Evolutionary conservation across 2,797 vertebrate species (phyloP), one percentile per base, ranked within the genome.

Genomic region (Denticeps clupeoides): DNA sequence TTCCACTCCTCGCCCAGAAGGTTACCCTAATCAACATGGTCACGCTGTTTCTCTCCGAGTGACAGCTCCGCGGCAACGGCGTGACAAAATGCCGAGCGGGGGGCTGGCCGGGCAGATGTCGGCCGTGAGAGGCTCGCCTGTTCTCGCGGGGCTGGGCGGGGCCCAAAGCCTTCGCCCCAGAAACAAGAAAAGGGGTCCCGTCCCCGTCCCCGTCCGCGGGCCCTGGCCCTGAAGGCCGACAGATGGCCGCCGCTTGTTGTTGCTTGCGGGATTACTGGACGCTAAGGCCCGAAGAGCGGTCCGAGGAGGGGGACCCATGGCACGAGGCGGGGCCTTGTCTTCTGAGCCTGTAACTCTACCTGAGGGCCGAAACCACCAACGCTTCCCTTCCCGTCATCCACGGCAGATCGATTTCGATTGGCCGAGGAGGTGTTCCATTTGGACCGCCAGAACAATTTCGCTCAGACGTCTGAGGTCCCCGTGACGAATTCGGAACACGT

Each of bases 31-130:
- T 91, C 84, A 88, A 78, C 69, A 51, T 68, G 61, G 74, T 83
- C 82, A 76, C 67, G 74, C 81, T 70, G 62, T 74, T 83, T 86
- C 82, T 79, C 75, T 75, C 76, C 59, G 73, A 77, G 73, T 76
- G 84, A 87, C 87, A 86, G 83, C 77, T 84, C 79, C 59, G 31
- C 75, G 71, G 77, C 82, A 77, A 71, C 71, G 74, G 73, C 58
- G 64, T 74, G 78, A 80, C 72, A 72, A 72, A 82, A 82, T 21
- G 56, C 45, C 35, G 47, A 63, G 70, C 56, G 35, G n/a, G n/a
- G 45, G n/a, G 46, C 53, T 49, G 7, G 13, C 53, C 48, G 62
- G 51, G 57, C 59, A 70, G 65, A 74, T 63, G 70, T 81, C 65
- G 71, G 65, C 57, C 55, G 46, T 59, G 69, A 77, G 71, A 56